These are phyloP conservation scores for Pangasius djambal DNA, from an alignment of 2,797 vertebrate species.

Conservation along the genomic window DNA sequence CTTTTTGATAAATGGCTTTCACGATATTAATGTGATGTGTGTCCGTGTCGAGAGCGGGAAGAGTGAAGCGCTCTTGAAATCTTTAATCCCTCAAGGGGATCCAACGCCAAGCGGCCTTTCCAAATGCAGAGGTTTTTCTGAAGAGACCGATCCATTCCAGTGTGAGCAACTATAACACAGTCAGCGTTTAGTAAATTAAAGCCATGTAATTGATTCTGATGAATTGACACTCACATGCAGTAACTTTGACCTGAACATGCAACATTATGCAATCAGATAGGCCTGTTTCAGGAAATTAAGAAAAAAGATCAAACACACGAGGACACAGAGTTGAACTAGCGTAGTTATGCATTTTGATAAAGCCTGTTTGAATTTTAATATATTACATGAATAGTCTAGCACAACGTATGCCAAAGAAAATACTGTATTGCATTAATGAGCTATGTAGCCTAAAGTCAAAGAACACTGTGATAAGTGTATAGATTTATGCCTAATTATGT, in stretches of 20 bases:
- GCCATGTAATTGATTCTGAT: conserved; percentile 16
- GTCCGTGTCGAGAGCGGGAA: conserved; percentile 23
- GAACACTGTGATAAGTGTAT: background rate
- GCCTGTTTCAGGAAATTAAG: background rate
- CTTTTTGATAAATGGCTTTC: conserved; percentile 43
- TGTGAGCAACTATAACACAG: conserved; percentile 30
- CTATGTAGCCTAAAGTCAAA: conserved; percentile 24
- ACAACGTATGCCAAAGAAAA: conserved; percentile 20
- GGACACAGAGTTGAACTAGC: background rate
- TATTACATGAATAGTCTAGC: conserved; percentile 2
- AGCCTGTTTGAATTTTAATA: conserved; percentile 37
- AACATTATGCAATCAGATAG: background rate
- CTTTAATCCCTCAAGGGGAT: conserved; percentile 43
- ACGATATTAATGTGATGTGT: conserved; percentile 38
- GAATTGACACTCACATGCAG: background rate
- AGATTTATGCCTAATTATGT: conserved; percentile 8
- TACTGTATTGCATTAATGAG: conserved; percentile 21
- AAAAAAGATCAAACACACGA: background rate
- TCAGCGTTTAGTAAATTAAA: conserved; percentile 27
- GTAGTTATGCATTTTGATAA: conserved; percentile 25
- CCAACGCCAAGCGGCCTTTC: conserved; percentile 17
- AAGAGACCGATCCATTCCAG: conserved; percentile 34
- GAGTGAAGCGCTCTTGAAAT: conserved; percentile 37
- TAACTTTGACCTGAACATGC: background rate
- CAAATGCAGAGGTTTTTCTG: conserved; percentile 17